phyloP scores from a whole-genome alignment of 2,888 invertebrate genomes.

The Plemyria rubiginata region DNA sequence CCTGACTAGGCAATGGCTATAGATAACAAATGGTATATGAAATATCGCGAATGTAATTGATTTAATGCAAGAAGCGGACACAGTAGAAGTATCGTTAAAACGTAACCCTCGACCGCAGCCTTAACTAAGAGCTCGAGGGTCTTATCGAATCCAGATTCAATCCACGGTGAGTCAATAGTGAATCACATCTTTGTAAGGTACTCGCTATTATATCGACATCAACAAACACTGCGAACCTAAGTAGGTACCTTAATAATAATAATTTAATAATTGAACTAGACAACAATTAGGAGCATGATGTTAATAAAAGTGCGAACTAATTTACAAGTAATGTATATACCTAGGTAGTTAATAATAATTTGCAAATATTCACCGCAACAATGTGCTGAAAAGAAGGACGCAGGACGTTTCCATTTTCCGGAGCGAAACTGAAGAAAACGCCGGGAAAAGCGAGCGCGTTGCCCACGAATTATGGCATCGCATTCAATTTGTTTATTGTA shows the following conservation, averaged over 20 bases:
- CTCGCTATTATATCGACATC: conserved; percentile 40
- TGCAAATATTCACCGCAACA: conserved; percentile 38
- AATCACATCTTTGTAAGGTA: conserved; percentile 49
- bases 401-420: conserved; percentile 53
- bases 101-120: conserved; percentile 31
- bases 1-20: conserved; percentile 30
- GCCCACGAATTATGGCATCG: conserved; percentile 10
- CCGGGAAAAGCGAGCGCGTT: conserved; percentile 30
- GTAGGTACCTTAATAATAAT: no score
- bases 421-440: conserved; percentile 54
- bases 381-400: conserved; percentile 43
- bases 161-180: conserved; percentile 51
- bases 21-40: conserved; percentile 27
- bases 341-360: no score
- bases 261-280: no score
- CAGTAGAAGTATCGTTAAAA: conserved; percentile 15
- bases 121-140: conserved; percentile 23
- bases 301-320: conserved; percentile 36
- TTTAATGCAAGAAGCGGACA: conserved; percentile 7
- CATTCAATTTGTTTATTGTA: conserved; percentile 6
- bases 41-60: conserved; percentile 5
- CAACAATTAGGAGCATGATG: no score
- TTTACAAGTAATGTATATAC: conserved; percentile 31
- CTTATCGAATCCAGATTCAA: conserved; percentile 35
- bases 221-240: conserved; percentile 40